Evolutionary conservation across 2,888 invertebrate species (phyloP).

Genomic region (Andrena marginata): DNA sequence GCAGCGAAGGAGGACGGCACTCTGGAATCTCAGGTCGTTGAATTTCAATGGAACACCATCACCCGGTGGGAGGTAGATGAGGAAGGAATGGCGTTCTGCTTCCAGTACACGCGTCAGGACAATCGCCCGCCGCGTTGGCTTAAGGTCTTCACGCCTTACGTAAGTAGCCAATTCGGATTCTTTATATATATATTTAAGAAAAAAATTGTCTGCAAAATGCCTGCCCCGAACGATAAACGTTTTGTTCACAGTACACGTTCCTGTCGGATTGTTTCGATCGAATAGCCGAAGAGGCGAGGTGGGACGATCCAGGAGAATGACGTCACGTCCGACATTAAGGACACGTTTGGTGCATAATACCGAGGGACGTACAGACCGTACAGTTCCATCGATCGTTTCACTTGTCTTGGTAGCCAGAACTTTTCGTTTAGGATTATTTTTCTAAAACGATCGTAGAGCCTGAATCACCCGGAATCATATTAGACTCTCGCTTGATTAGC

Average conservation of each 20-base stretch:
- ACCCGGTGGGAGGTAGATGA: conserved; percentile 96
- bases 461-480: conserved; percentile 52
- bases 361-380: conserved; percentile 34
- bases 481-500: conserved; percentile 48
- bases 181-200: background rate
- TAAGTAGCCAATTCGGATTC: conserved; percentile 86
- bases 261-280: conserved; percentile 98
- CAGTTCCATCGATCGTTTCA: conserved; percentile 56
- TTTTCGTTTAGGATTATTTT: conserved; percentile 54
- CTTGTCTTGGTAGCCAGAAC: conserved; percentile 53
- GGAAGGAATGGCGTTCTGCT: conserved; percentile 95
- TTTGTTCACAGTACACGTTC: conserved; percentile 90
- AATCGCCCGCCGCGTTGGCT: conserved; percentile 94
- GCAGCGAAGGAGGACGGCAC: conserved; percentile 94
- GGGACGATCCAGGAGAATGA: conserved; percentile 94
- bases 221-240: conserved; percentile 13
- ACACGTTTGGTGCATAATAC: conserved; percentile 61
- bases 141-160: conserved; percentile 95
- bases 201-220: too few relatives aligned
- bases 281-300: conserved; percentile 96
- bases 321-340: conserved; percentile 75
- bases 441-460: conserved; percentile 32
- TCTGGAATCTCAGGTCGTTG: conserved; percentile 91
- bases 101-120: conserved; percentile 92
- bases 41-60: conserved; percentile 93